Evolutionary conservation across 2,888 invertebrate species (phyloP).

Genomic region (Agelastica alni): DNA sequence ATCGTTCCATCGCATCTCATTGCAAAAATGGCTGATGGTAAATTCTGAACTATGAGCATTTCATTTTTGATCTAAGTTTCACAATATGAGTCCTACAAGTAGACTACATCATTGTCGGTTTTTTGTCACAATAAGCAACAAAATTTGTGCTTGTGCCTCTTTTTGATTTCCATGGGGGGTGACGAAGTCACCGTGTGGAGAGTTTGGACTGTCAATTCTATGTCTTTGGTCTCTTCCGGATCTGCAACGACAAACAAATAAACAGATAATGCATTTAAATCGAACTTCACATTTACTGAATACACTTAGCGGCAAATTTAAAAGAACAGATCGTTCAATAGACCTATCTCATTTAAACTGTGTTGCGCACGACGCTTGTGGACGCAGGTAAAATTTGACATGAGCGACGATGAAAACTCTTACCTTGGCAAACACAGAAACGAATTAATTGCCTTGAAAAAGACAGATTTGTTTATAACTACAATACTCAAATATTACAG

Average conservation of each 20-base stretch:
- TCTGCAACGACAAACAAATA: constrained; percentile 57
- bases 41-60: constrained; percentile 25
- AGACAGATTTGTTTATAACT: too few relatives aligned
- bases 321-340: too few relatives aligned
- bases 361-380: too few relatives aligned
- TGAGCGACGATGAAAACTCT: too few relatives aligned
- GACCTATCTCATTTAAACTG: too few relatives aligned
- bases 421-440: too few relatives aligned
- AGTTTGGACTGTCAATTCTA: constrained; percentile 86
- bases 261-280: constrained; percentile 1
- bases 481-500: too few relatives aligned
- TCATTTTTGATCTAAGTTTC: constrained; percentile 29
- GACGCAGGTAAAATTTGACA: too few relatives aligned
- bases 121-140: constrained; percentile 57
- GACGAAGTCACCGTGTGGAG: constrained; percentile 62
- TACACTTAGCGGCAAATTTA: too few relatives aligned
- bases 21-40: not conserved
- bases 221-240: constrained; percentile 80
- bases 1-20: too few relatives aligned
- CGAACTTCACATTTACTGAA: too few relatives aligned
- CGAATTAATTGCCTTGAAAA: too few relatives aligned
- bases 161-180: constrained; percentile 59
- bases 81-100: constrained; percentile 11
- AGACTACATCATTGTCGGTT: constrained; percentile 4
- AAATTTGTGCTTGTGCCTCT: constrained; percentile 53